These are phyloP conservation scores for Rattus rattus DNA, from an alignment of 2,113 vertebrate genomes.

Conservation along the genomic window DNA sequence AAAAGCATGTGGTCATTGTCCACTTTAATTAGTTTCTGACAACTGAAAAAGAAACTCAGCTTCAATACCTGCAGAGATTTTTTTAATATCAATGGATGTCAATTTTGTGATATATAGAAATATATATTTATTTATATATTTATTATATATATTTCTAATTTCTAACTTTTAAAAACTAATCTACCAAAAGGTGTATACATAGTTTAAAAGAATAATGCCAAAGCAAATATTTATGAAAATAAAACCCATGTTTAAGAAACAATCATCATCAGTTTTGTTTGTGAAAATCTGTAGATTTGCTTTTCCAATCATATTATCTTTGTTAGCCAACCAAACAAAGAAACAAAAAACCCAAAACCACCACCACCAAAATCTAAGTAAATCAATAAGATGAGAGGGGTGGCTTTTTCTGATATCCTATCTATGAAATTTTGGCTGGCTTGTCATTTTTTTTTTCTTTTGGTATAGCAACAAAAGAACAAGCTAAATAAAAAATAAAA, in stretches of 20 bases:
- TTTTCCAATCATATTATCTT: slow-evolving; percentile 12
- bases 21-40: not conserved
- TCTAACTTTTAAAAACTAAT: not conserved
- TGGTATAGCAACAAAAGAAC: not conserved
- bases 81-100: not conserved
- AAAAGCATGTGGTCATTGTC: not conserved
- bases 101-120: not conserved
- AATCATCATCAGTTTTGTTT: not conserved
- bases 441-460: not conserved
- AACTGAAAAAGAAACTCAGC: not conserved
- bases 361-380: not conserved
- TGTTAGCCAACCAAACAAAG: not conserved
- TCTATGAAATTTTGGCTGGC: not conserved
- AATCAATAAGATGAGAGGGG: not conserved
- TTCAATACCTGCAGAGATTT: not conserved
- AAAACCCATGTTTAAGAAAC: not conserved
- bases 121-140: too few relatives aligned
- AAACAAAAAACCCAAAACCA: not conserved
- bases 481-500: not conserved
- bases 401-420: not conserved
- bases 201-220: not conserved
- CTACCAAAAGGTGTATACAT: not conserved
- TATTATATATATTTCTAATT: not conserved
- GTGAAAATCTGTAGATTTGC: not conserved
- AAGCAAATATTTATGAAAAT: not conserved